Conservation (phyloP, 35 echinoderm and acorn worm genomes). For the Holothuria glaberrima region DNA sequence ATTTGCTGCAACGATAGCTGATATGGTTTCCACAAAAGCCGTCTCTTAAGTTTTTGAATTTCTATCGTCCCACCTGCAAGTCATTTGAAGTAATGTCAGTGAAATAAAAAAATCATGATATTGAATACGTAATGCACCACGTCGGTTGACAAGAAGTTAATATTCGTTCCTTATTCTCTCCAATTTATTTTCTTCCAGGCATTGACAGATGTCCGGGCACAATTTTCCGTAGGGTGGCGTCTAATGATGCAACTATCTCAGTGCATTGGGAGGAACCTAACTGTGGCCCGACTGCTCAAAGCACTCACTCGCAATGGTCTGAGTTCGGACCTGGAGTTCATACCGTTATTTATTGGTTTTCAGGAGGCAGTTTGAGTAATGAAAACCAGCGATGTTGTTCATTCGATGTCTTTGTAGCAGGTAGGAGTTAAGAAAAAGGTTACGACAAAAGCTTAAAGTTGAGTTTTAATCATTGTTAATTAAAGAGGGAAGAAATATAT, state of each 20-base stretch:
- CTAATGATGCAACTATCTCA: not conserved
- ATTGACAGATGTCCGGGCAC: constrained; percentile 36
- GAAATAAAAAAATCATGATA: no score
- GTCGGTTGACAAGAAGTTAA: no score
- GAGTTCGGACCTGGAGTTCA: not conserved
- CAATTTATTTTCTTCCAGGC: not conserved
- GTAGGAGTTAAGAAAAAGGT: not conserved
- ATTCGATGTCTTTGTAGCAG: constrained; percentile 23
- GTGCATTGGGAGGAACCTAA: constrained; percentile 22
- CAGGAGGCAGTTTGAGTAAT: not conserved
- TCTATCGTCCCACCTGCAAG: no score
- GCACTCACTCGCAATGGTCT: not conserved
- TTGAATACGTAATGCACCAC: no score
- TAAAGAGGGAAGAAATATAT: no score
- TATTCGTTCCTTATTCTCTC: no score
- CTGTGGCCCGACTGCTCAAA: constrained; percentile 2
- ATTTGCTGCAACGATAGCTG: no score
- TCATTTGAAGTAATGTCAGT: no score
- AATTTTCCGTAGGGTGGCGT: not conserved
- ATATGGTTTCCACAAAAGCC: no score
- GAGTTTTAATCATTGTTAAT: no score
- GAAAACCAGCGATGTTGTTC: constrained; percentile 13
- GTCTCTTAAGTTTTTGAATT: no score
- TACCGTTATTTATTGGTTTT: constrained; percentile 12
- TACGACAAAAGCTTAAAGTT: no score